Base-by-base conservation (phyloP, 2,797 vertebrate genomes). In the Cossypha dichroa region DNA sequence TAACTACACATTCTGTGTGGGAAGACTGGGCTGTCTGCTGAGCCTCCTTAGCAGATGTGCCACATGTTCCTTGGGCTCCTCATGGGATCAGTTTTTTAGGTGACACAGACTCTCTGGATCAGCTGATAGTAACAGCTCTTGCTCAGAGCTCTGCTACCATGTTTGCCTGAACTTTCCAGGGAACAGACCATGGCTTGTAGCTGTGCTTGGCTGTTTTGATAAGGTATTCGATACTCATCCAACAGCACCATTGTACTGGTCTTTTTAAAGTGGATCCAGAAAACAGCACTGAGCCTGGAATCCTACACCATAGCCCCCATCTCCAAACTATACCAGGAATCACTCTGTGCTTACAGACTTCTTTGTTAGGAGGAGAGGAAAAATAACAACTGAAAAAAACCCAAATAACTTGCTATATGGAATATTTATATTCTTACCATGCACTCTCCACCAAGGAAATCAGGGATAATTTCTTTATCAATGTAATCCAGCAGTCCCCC, bases 401-500 rank as follows among this genome's bases (percentile, higher is more conserved):
- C 55, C 31, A 79, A 68, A 45, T 13, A 26, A 40, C 4, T 31
- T 51, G 41, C 43, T 81, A 12, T n/a, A 77, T 33, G 56, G 26
- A 58, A 9, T 48, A 31, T 15, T 86, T 34, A 17, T 34, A 68
- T 45, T 48, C 98, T 66, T 95, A 99, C 99, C 99, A 99, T 98
- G 93, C 99, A 99, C 94, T 99, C 99, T 92, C 99, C 99, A 55
- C 99, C 99, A 26, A 99, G 98, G 95, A 99, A 99, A 94, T 99
- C 99, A 2, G 99, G 99, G 93, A 99, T 99, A 88, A 99, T 98
- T 97, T 99, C 99, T 94, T 98, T 99, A 96, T 99, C 99, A 2
- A 99, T 99, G 97, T 99, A 99, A 96, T 99, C 99, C 93, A 99
- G 97, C 86, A 99, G 98, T 33, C 99, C 99, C 5, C 99, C 99